Base-by-base conservation (phyloP, 2,888 invertebrate species). In the Dysmachus trigonus region DNA sequence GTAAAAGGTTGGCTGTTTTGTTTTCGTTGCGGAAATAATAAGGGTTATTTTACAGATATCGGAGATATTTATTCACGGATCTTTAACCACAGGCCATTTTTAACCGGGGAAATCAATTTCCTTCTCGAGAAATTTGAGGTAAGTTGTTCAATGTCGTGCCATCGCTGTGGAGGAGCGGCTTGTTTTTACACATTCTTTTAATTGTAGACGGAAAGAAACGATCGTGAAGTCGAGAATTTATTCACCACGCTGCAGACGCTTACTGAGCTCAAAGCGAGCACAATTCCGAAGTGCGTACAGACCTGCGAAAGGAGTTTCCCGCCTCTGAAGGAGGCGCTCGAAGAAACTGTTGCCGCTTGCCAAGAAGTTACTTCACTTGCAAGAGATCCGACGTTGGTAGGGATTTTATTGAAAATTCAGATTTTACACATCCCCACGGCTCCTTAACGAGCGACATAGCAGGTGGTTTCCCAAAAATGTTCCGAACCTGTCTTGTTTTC, bases 71-170 rank as follows among this genome's bases (percentile, higher is more conserved):
- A 97, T 95, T 94, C 95, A 89, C 94, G 97, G 90, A 93, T 98
- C 87, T 96, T 98, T 92, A 97, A 98, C 92, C 98, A 98, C 90
- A 94, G 95, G 88, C 96, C 96, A 47, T 97, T 97, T 91, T 91
- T 97, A 87, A 96, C 95, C 92, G 97, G 97, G 86, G 98, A 98
- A 94, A 95, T 97, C 88, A 95, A 95, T 89, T 95, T 94, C 91
- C 95, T 96, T 92, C 91, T 97, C 5, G 95, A 95, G 88, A 97
- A 97, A 91, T 97, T 97, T 92, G 97, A 98, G 94, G 97, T 96
- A 93, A 92, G 10, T 13, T 10, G n/a, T 27, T 4, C 8, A 62
- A 27, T 22, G 22, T 18, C 18, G n/a, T n/a, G n/a, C n/a, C n/a
- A n/a, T n/a, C n/a, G 10, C 5, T 6, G 22, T 62, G 1, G 2